These are phyloP conservation scores for Sthenelais limicola DNA, from an alignment of 2,888 invertebrate species.

Conservation along the genomic window DNA sequence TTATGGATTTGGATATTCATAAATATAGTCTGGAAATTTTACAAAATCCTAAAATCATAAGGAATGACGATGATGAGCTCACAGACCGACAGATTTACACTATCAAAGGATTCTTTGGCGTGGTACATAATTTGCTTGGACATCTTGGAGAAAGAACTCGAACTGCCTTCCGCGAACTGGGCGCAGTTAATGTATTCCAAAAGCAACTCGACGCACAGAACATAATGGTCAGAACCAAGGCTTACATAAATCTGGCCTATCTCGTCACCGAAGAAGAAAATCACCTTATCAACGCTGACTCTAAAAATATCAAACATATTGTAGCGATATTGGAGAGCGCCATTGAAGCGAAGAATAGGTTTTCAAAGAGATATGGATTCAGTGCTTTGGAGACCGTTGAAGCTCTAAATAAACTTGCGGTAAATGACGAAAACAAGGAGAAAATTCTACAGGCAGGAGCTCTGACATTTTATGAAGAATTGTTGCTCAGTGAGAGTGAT, in stretches of 20 bases:
- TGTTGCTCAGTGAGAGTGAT: conserved; percentile 48
- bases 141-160: conserved; percentile 55
- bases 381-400: conserved; percentile 55
- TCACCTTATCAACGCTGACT: conserved; percentile 56
- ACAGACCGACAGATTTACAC: background rate
- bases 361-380: conserved; percentile 61
- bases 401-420: conserved; percentile 60
- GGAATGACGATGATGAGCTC: background rate
- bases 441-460: conserved; percentile 55
- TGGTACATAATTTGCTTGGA: conserved; percentile 57
- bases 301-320: conserved; percentile 57
- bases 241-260: conserved; percentile 60
- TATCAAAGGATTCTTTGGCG: conserved; percentile 59
- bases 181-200: conserved; percentile 53
- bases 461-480: conserved; percentile 53
- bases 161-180: conserved; percentile 50
- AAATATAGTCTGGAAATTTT: background rate
- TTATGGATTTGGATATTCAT: background rate
- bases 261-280: conserved; percentile 61
- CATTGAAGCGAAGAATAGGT: conserved; percentile 53
- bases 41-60: conserved; percentile 12
- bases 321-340: conserved; percentile 57
- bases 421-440: conserved; percentile 63
- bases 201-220: conserved; percentile 41
- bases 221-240: conserved; percentile 58